phyloP scores from a whole-genome alignment of 2,113 vertebrate genomes.

The Periophthalmodon schlosseri region DNA sequence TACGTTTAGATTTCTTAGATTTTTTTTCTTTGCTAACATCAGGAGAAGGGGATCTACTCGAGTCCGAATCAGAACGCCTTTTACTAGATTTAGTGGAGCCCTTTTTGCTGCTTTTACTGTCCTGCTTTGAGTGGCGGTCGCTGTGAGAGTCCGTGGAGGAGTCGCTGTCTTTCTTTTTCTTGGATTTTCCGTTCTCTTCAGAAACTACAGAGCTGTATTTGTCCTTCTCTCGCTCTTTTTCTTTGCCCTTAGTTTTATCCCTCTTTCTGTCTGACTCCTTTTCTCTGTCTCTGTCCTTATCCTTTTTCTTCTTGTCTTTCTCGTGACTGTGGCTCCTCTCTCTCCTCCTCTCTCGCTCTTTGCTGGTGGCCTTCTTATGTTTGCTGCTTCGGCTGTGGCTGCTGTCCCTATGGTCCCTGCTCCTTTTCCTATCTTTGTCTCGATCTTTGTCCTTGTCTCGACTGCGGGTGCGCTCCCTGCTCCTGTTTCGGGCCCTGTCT shows the following conservation, averaged over 20 bases:
- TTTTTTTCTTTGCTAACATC: conserved; percentile 98
- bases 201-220: conserved; percentile 71
- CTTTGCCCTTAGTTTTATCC: conserved; percentile 86
- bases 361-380: conserved; percentile 87
- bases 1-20: conserved; percentile 97
- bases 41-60: conserved; percentile 92
- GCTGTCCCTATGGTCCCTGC: conserved; percentile 78
- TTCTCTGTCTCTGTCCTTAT: conserved; percentile 86
- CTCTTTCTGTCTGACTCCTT: conserved; percentile 84
- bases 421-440: conserved; percentile 78
- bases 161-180: conserved; percentile 89
- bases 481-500: conserved; percentile 78
- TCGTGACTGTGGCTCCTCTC: conserved; percentile 84
- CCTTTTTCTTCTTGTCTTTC: conserved; percentile 91
- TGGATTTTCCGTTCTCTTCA: conserved; percentile 86
- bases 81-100: conserved; percentile 87
- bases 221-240: conserved; percentile 83
- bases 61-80: conserved; percentile 90
- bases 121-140: conserved; percentile 87
- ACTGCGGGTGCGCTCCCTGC: conserved; percentile 81
- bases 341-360: conserved; percentile 83
- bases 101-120: conserved; percentile 85
- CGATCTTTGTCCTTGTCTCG: conserved; percentile 76
- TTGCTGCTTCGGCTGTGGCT: conserved; percentile 84
- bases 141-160: conserved; percentile 79